Conservation (phyloP, 2,113 vertebrate genomes). For the Sprattus sprattus region DNA sequence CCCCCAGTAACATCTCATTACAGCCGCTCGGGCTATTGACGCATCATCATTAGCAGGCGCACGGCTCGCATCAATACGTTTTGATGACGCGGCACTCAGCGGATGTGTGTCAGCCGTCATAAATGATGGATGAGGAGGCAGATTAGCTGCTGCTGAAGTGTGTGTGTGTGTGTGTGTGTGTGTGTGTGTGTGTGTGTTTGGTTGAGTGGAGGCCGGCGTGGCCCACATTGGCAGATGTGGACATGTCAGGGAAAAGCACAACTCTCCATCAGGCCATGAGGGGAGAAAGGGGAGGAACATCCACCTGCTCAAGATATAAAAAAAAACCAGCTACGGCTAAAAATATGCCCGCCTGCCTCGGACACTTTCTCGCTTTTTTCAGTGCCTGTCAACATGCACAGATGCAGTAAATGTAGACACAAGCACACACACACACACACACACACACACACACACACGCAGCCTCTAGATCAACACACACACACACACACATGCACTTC, state of each 20-base stretch:
- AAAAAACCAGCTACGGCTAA: neutral
- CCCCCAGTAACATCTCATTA: conserved; percentile 14
- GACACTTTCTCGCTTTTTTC: neutral
- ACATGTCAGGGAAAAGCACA: neutral
- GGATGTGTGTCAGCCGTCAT: conserved; percentile 6
- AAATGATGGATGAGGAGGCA: conserved; percentile 6
- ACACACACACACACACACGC: neutral
- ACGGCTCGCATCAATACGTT: neutral
- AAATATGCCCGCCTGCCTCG: neutral
- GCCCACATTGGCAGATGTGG: neutral
- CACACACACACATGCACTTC: conserved; percentile 10
- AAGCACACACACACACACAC: neutral
- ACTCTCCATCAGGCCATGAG: neutral
- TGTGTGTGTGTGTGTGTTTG: neutral
- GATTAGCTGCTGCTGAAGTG: neutral
- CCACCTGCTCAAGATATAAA: neutral
- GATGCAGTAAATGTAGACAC: neutral
- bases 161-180: neutral
- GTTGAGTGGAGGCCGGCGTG: neutral
- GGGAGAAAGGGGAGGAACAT: neutral
- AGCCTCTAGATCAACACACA: neutral
- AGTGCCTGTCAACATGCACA: neutral
- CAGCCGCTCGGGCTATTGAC: neutral
- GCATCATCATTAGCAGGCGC: neutral
- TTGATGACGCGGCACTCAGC: neutral